A percentile compares a stretch with the other conserved stretches of the same genome.
phyloP scores from a whole-genome alignment of 2,888 invertebrate species.

The Panopea generosa region DNA sequence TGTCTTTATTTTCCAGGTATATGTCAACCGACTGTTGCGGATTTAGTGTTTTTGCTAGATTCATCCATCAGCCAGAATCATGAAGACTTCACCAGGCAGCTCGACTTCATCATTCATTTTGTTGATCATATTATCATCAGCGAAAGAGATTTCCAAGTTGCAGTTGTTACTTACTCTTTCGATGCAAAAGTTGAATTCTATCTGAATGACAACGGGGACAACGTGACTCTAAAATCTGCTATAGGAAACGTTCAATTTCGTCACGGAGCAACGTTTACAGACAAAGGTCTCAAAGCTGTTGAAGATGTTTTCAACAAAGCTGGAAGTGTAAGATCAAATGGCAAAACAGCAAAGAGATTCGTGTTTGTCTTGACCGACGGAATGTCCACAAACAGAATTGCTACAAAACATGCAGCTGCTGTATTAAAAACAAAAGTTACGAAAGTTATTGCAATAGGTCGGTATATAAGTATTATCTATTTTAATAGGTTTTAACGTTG shows the following conservation, averaged over 20 bases:
- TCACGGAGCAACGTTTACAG: conserved; percentile 27
- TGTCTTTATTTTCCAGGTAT: neutral
- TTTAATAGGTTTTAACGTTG: too few species aligned
- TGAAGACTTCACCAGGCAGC: conserved; percentile 22
- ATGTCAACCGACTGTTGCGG: conserved; percentile 25
- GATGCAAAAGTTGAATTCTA: conserved; percentile 22
- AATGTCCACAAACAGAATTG: neutral
- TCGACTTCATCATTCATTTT: conserved; percentile 18
- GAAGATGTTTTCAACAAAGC: too few species aligned
- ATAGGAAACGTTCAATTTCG: conserved; percentile 18
- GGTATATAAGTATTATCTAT: too few species aligned
- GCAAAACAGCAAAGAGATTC: neutral
- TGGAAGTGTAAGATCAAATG: too few species aligned
- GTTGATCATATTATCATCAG: conserved; percentile 19
- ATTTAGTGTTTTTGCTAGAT: conserved; percentile 27
- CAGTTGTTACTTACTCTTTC: conserved; percentile 23
- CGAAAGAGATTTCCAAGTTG: conserved; percentile 16
- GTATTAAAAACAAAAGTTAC: too few species aligned
- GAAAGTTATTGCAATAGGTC: too few species aligned
- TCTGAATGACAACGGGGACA: conserved; percentile 10
- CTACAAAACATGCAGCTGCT: too few species aligned
- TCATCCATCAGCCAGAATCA: conserved; percentile 29
- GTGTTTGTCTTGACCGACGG: neutral
- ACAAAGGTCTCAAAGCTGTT: conserved; percentile 13
- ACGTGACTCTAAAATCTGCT: conserved; percentile 18